Evolutionary conservation across 2,113 vertebrate genomes (phyloP).

Genomic region (Vulpes lagopus): DNA sequence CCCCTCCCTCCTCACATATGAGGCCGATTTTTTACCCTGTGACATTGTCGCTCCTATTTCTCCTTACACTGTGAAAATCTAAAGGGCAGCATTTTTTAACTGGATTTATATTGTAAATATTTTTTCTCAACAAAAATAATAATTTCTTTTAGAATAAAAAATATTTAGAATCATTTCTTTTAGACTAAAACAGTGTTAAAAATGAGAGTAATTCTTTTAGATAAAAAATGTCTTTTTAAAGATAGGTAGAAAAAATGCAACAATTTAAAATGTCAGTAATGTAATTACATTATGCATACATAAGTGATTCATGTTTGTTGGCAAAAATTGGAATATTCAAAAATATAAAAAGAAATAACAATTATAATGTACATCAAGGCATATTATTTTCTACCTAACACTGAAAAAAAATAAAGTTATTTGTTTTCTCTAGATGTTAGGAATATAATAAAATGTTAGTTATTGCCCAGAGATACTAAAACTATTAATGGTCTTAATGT

Average conservation of each 20-base stretch:
- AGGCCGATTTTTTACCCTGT: neutral
- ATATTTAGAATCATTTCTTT: neutral
- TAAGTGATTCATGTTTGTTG: neutral
- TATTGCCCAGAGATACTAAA: neutral
- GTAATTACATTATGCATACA: neutral
- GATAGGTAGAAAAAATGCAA: neutral
- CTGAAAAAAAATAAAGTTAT: neutral
- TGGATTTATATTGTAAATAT: neutral
- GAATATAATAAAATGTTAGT: neutral
- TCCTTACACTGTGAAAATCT: neutral
- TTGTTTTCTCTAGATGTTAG: neutral
- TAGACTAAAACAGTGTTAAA: neutral
- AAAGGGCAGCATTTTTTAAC: neutral
- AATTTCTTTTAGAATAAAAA: neutral
- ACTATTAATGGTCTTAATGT: neutral
- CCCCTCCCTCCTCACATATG: neutral
- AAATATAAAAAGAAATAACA: neutral
- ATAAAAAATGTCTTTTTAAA: slow-evolving; percentile 20
- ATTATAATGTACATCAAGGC: neutral
- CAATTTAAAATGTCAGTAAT: neutral
- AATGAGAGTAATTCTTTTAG: too few species aligned
- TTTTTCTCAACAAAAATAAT: neutral
- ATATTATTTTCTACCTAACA: neutral
- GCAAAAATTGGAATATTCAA: neutral
- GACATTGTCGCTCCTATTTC: neutral